Percentiles rank a stretch among this genome's conserved stretches.
Conservation (phyloP, 2,888 invertebrate genomes). For the Machimus atricapillus region DNA sequence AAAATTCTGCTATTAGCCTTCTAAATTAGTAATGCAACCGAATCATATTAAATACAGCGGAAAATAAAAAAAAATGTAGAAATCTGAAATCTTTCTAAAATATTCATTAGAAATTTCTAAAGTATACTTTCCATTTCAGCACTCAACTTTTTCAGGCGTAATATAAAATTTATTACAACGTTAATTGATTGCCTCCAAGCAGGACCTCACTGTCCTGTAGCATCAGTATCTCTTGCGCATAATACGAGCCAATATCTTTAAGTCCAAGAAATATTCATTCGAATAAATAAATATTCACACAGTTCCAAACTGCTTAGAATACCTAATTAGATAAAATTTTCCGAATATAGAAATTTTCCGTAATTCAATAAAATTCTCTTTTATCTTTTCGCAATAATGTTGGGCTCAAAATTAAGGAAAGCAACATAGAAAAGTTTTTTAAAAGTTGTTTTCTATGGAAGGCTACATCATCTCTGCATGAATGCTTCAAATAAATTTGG, state of each 20-base stretch:
- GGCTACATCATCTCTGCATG: not conserved
- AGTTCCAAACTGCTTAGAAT: not conserved
- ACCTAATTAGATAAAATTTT: not conserved
- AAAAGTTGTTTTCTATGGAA: not conserved
- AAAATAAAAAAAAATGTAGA: not conserved
- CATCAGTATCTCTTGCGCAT: not conserved
- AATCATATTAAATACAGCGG: not conserved
- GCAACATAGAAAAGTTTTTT: not conserved
- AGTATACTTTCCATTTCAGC: not conserved
- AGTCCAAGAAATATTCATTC: not conserved
- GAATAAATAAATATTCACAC: not conserved
- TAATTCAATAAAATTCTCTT: not conserved
- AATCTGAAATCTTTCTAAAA: not conserved
- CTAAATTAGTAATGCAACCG: not conserved
- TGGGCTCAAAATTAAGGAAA: not conserved
- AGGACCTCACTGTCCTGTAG: not conserved
- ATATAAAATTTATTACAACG: not conserved
- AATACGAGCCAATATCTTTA: not conserved
- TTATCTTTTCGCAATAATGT: not conserved
- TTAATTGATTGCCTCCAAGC: not conserved
- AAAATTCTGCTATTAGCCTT: not conserved
- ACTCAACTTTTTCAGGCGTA: not conserved
- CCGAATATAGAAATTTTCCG: not conserved
- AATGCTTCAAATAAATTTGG: not conserved
- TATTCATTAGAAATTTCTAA: not conserved